Conservation (phyloP, 1,140 invertebrate species). For the Pectinophora gossypiella region DNA sequence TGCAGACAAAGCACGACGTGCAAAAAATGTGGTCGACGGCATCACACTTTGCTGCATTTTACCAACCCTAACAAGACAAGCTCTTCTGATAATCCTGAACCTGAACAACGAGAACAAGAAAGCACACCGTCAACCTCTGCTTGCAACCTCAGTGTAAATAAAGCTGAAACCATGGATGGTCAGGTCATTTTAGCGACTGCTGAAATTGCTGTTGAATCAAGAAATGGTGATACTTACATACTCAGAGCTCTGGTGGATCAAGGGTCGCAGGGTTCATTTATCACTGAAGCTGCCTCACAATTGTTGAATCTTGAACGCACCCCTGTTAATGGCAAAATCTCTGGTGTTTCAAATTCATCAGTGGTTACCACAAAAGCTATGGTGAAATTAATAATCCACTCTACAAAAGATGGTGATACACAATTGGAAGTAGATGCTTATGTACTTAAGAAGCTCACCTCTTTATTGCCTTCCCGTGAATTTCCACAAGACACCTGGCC, state of each 20-base stretch:
- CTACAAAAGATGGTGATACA: constrained; percentile 5
- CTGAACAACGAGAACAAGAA: neutral
- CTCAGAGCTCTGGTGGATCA: constrained; percentile 19
- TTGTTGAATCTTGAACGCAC: constrained; percentile 11
- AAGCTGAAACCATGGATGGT: neutral
- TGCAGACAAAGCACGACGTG: constrained; percentile 10
- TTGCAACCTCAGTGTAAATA: neutral
- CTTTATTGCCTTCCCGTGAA: constrained; percentile 18
- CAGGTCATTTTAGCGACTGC: constrained; percentile 15
- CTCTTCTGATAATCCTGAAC: neutral
- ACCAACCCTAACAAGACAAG: neutral
- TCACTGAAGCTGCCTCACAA: constrained; percentile 15
- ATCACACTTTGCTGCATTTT: constrained; percentile 13
- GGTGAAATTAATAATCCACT: constrained; percentile 10
- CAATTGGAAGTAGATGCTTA: constrained; percentile 15
- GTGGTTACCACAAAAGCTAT: constrained; percentile 19
- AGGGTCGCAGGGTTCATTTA: constrained; percentile 20
- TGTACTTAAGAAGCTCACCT: constrained; percentile 20
- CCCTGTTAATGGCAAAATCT: constrained; percentile 16
- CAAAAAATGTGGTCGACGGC: constrained; percentile 7
- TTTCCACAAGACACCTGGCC: constrained; percentile 8
- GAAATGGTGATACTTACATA: constrained; percentile 1
- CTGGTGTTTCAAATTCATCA: constrained; percentile 19
- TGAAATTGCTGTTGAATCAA: constrained; percentile 5
- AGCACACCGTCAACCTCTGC: neutral